phyloP scores from a whole-genome alignment of 2,888 invertebrate species.

The Dioctria linearis region DNA sequence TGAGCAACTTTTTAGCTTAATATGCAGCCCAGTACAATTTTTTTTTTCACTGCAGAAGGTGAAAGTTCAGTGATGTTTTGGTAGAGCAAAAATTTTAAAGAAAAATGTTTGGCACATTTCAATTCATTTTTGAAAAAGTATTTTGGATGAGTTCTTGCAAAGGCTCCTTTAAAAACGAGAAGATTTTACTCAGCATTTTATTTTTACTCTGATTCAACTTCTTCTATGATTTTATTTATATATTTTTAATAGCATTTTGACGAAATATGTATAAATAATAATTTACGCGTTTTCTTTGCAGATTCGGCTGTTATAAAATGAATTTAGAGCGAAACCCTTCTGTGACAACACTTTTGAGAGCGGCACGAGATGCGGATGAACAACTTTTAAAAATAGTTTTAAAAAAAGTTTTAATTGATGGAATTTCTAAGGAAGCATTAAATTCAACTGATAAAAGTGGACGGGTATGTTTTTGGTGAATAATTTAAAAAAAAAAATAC shows the following conservation, averaged over 20 bases:
- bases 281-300: conserved; percentile 10
- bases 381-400: conserved; percentile 70
- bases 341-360: conserved; percentile 70
- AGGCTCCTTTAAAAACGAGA: too few relatives aligned
- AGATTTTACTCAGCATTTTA: too few relatives aligned
- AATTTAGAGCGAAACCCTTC: conserved; percentile 58
- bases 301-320: conserved; percentile 60
- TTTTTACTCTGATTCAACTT: too few relatives aligned
- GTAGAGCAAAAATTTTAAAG: too few relatives aligned
- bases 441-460: conserved; percentile 75
- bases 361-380: conserved; percentile 74
- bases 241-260: not conserved
- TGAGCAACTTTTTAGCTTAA: too few relatives aligned
- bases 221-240: not conserved
- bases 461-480: conserved; percentile 71
- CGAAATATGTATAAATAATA: too few relatives aligned
- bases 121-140: too few relatives aligned
- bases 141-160: too few relatives aligned
- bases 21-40: too few relatives aligned
- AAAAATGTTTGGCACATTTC: too few relatives aligned
- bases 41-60: too few relatives aligned
- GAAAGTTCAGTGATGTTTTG: too few relatives aligned
- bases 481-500: conserved; percentile 56
- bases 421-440: conserved; percentile 71
- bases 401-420: conserved; percentile 68